These are phyloP conservation scores for Drosophila sproati DNA, from an alignment of 1,140 invertebrate genomes.

Conservation along the genomic window DNA sequence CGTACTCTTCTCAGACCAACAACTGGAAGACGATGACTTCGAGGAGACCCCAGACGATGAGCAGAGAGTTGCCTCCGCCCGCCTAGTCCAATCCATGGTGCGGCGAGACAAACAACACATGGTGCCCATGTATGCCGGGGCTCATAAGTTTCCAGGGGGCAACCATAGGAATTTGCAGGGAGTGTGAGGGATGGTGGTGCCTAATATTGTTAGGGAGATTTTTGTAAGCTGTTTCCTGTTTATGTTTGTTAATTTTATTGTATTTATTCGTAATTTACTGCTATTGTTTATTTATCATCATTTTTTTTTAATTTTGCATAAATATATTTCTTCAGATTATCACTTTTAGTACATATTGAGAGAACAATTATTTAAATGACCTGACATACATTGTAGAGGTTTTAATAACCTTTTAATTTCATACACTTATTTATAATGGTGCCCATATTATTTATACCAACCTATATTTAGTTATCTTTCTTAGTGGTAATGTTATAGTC, in stretches of 20 bases:
- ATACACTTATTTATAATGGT: too few relatives aligned
- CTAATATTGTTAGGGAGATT: constrained; percentile 12
- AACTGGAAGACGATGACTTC: constrained; percentile 46
- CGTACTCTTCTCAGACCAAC: constrained; percentile 58
- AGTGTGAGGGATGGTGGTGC: constrained; percentile 22
- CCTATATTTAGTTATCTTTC: too few relatives aligned
- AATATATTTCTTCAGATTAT: constrained; percentile 32
- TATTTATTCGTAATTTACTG: constrained; percentile 72
- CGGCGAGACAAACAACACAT: constrained; percentile 76
- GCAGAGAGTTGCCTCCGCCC: constrained; percentile 70
- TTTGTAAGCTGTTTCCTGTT: constrained; percentile 38
- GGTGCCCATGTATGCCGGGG: constrained; percentile 74
- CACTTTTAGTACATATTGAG: neutral
- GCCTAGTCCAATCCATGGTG: constrained; percentile 78
- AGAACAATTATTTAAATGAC: too few relatives aligned
- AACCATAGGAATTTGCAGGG: constrained; percentile 55
- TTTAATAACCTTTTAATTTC: too few relatives aligned
- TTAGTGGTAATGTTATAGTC: too few relatives aligned
- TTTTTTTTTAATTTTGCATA: constrained; percentile 43
- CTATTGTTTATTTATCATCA: constrained; percentile 33
- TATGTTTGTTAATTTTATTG: constrained; percentile 60
- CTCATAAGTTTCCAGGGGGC: constrained; percentile 51
- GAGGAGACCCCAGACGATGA: constrained; percentile 54
- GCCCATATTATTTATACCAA: too few relatives aligned
- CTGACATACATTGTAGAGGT: too few relatives aligned